These are phyloP conservation scores for Nesoenas mayeri DNA, from an alignment of 2,113 vertebrate genomes.

Conservation along the genomic window DNA sequence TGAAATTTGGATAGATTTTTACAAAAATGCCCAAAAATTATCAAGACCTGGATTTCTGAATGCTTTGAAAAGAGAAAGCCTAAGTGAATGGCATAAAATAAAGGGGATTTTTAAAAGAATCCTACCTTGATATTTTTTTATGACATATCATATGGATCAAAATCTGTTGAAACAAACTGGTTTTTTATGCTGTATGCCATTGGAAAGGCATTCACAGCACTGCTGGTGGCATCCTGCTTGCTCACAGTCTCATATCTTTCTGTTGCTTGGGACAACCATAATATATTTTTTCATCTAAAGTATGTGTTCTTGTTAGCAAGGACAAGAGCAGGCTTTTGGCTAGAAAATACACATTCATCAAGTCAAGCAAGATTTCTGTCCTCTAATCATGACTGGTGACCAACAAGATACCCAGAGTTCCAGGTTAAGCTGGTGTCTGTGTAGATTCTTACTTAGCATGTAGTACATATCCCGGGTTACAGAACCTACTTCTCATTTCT, in stretches of 20 bases:
- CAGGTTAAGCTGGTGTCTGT: background rate
- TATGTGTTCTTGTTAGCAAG: background rate
- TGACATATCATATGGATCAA: background rate
- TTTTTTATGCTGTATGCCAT: background rate
- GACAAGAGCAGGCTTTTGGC: background rate
- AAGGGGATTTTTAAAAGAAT: background rate
- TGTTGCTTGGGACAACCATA: background rate
- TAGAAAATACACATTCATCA: background rate
- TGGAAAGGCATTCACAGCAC: background rate
- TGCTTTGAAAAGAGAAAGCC: background rate
- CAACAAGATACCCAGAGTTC: background rate
- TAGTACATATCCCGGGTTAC: background rate
- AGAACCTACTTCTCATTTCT: background rate
- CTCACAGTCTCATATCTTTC: background rate
- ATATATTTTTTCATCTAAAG: rapidly evolving
- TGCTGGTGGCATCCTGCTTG: rapidly evolving
- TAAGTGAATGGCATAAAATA: background rate
- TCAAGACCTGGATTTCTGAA: background rate
- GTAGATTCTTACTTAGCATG: background rate
- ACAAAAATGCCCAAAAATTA: background rate
- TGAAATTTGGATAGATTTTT: background rate
- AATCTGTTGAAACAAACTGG: background rate
- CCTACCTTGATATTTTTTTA: background rate
- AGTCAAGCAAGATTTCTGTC: background rate
- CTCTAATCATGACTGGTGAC: background rate